Base-by-base conservation (phyloP, 2,113 vertebrate genomes). In the Maccullochella peelii region DNA sequence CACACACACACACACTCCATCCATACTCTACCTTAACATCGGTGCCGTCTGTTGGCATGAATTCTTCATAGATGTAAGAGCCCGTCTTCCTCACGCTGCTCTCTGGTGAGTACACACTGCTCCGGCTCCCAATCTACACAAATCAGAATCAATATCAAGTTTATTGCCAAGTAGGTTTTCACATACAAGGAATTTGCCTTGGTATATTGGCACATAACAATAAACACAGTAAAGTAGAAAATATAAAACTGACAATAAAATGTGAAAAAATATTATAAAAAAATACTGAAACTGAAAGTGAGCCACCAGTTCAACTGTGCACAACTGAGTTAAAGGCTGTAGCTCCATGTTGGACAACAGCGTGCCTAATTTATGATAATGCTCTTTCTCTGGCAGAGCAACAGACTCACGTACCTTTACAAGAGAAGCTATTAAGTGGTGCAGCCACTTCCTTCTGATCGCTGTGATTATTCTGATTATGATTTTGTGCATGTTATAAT, bases 31-130 rank as follows among this genome's bases (percentile, higher is more conserved):
- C 98, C 98, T 99, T 99, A 14, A 99, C 98, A 86, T 99, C 98
- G 0, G 98, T 99, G 85, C 98, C 98, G 62, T 99, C 98, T 0
- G 98, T 99, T 14, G 98, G 97, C 98, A 99, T 99, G 91, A 99
- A 99, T 82, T 99, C 98, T 89, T 99, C 98, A 27, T 99, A 99
- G 89, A 99, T 99, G 93, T 99, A 99, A 0, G 98, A 99, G 12
- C 98, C 98, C 0, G 98, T 99, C 94, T 99, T 99, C 86, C 98
- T 96, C 85, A 99, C 98, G 0, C 93, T 97, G 96, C 97, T 99
- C 94, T 99, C 98, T 2, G 98, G 98, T 12, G 98, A 99, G 90
- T 99, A 99, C 65, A 99, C 98, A 0, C 98, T 99, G 91, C 98
- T 99, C 36, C 98, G 95, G 90, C 98, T 99, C 77, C 98, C 98